phyloP scores from a whole-genome alignment of 2,113 vertebrate genomes.

The Eleginops maclovinus region DNA sequence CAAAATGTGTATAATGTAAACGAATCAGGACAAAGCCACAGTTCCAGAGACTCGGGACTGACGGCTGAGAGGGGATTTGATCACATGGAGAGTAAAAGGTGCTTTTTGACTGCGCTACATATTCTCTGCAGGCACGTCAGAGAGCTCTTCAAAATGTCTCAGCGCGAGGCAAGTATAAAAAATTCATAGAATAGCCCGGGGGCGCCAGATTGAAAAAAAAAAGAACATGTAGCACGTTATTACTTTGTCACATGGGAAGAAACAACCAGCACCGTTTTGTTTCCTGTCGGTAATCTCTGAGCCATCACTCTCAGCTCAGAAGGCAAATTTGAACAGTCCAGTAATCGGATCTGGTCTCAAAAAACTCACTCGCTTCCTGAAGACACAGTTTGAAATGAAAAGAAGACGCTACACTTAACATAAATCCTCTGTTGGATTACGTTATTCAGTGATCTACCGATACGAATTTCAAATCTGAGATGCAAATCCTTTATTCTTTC shows the following conservation, averaged over 20 bases:
- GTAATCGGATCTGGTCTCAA: conserved; percentile 44
- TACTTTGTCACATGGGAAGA: conserved; percentile 49
- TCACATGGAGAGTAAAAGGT: conserved; percentile 32
- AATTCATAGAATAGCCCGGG: conserved; percentile 60
- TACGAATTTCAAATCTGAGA: too few relatives aligned
- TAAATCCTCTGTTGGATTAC: too few relatives aligned
- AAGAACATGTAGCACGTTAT: conserved; percentile 33
- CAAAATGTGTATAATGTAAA: too few relatives aligned
- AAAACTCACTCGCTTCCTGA: conserved; percentile 12
- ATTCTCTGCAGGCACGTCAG: conserved; percentile 52
- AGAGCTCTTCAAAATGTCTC: conserved; percentile 53
- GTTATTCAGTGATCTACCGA: neutral
- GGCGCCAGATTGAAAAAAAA: conserved; percentile 19
- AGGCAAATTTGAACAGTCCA: conserved; percentile 43
- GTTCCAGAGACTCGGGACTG: conserved; percentile 22
- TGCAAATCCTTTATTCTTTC: too few relatives aligned
- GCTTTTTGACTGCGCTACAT: conserved; percentile 21
- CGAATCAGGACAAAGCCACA: neutral
- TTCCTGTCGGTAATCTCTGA: conserved; percentile 52
- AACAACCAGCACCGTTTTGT: conserved; percentile 41
- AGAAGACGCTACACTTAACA: neutral
- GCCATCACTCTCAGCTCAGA: conserved; percentile 34
- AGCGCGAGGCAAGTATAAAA: conserved; percentile 63
- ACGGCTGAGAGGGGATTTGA: conserved; percentile 42
- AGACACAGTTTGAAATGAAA: conserved; percentile 3